Base-by-base conservation (phyloP, 2,113 vertebrate species). In the Ceuthmochares aereus region DNA sequence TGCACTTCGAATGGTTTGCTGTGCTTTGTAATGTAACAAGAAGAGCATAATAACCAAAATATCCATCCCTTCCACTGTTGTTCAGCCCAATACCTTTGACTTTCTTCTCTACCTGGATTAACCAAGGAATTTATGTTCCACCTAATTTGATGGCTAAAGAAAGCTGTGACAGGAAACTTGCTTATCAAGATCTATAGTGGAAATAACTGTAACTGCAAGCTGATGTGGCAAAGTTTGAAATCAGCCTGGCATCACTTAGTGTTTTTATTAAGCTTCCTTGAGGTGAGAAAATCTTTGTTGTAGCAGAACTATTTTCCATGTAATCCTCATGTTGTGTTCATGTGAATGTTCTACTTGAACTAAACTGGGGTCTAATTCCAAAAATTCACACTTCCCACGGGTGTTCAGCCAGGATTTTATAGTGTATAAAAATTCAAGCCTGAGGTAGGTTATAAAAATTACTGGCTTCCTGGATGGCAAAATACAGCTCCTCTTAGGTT, bases 41-140 rank as follows among this genome's bases (percentile, higher is more conserved):
- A 49, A 29, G 68, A 87, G 14, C 29, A 12, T 0, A 2, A 34
- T 22, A 40, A 20, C 17, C 26, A 42, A 63, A 88, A 55, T 37
- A 70, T n/a, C 63, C 1, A 0, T 32, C 25, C 34, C 11, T 26
- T 51, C 30, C 0, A 2, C 45, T 70, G 16, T 10, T 4, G 4
- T n/a, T 68, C 66, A 67, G 64, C 32, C 37, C 11, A n/a, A 14
- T 23, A 51, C 14, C 42, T 82, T 84, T 32, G 20, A 37, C 43
- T 77, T 91, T 66, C 27, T 68, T 54, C 42, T 73, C 45, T 23
- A 17, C 29, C 34, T 19, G 73, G 52, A 22, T 74, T 60, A 73
- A 64, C 17, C 29, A 21, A 59, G 72, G 37, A 22, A n/a, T 14
- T 83, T 64, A 3, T 10, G 12, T 42, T 91, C 34, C 63, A 37